Evolutionary conservation across 2,888 invertebrate species (phyloP).

Genomic region (Pecten maximus): DNA sequence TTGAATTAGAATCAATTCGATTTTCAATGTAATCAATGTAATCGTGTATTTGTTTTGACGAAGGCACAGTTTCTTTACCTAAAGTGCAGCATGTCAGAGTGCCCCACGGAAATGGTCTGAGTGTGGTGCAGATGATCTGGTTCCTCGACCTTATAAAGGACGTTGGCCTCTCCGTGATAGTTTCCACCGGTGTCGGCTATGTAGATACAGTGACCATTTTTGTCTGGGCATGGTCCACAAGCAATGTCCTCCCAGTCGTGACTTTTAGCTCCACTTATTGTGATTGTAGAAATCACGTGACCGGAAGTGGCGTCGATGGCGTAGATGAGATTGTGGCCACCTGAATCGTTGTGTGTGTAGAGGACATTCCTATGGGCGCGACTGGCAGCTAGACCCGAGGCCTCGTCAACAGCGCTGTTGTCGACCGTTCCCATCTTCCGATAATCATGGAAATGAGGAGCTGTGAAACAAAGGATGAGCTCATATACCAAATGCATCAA

Average conservation of each 20-base stretch:
- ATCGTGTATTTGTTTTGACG: too few relatives aligned
- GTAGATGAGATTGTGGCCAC: constrained; percentile 22
- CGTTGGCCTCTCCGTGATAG: constrained; percentile 59
- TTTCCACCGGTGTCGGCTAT: constrained; percentile 63
- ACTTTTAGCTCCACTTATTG: constrained; percentile 57
- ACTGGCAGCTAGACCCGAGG: constrained; percentile 24
- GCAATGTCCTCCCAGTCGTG: constrained; percentile 67
- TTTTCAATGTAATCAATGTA: too few relatives aligned
- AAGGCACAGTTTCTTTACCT: constrained; percentile 56
- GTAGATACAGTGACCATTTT: constrained; percentile 60
- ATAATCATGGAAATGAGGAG: not conserved
- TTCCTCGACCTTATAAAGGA: constrained; percentile 61
- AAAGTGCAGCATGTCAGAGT: constrained; percentile 47
- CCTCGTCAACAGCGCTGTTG: not conserved
- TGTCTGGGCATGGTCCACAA: constrained; percentile 59
- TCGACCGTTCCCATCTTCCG: not conserved
- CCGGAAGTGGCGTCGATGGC: constrained; percentile 50
- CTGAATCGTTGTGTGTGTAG: constrained; percentile 39
- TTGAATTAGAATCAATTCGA: too few relatives aligned
- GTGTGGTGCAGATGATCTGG: constrained; percentile 46
- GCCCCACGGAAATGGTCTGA: constrained; percentile 34
- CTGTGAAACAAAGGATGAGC: not conserved
- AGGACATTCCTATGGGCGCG: not conserved
- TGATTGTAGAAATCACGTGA: constrained; percentile 50
- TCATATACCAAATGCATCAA: too few relatives aligned